Conservation (phyloP, 2,113 vertebrate genomes). For the Galeopterus variegatus region DNA sequence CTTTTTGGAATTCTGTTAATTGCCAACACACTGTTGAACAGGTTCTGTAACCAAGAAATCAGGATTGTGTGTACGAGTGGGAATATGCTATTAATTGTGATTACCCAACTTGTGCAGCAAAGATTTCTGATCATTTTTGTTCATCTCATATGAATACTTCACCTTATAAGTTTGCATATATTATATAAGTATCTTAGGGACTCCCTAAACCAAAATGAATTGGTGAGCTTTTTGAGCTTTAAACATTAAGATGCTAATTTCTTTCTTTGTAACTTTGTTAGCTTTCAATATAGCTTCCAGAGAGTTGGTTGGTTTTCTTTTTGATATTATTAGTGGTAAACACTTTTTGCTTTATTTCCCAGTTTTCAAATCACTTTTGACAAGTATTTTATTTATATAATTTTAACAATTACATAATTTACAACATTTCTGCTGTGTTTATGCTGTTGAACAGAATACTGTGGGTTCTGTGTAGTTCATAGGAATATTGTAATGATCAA, state of each 20-base stretch:
- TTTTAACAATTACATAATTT: neutral
- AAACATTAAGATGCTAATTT: neutral
- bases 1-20: constrained; percentile 73
- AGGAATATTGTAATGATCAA: constrained; percentile 10
- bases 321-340: constrained; percentile 5
- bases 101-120: neutral
- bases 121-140: constrained; percentile 24
- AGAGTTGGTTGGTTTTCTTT: neutral
- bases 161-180: neutral
- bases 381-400: neutral
- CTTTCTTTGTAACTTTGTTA: constrained; percentile 43
- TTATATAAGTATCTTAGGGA: neutral
- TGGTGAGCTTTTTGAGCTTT: neutral
- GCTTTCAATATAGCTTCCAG: neutral
- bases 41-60: constrained; percentile 23
- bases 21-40: neutral
- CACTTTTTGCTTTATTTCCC: neutral
- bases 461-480: neutral
- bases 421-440: neutral
- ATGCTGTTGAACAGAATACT: neutral
- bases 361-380: constrained; percentile 45
- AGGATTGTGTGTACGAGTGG: neutral
- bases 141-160: constrained; percentile 59
- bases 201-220: constrained; percentile 36
- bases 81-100: neutral